Evolutionary conservation across 2,113 vertebrate genomes (phyloP).

Genomic region (Mastomys coucha): DNA sequence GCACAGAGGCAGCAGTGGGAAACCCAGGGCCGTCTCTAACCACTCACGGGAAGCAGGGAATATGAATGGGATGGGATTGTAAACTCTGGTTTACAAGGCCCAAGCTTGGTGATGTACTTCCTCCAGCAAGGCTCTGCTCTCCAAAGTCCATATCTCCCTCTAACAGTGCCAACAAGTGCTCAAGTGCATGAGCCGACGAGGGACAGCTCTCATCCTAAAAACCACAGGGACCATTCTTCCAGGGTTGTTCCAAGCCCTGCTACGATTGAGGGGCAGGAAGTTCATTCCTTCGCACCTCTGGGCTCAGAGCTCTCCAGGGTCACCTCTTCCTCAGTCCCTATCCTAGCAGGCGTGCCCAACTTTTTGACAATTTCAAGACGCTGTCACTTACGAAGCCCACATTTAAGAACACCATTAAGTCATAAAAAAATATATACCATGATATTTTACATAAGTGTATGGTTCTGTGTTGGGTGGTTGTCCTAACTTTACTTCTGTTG

Average conservation of each 20-base stretch:
- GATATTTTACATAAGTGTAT: not conserved
- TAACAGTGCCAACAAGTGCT: not conserved
- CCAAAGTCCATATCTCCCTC: not conserved
- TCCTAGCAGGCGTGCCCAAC: not conserved
- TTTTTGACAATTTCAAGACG: not conserved
- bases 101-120: not conserved
- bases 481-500: not conserved
- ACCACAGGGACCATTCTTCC: not conserved
- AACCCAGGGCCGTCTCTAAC: not conserved
- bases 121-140: not conserved
- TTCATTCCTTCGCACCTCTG: not conserved
- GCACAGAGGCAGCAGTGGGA: not conserved
- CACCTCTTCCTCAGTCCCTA: not conserved
- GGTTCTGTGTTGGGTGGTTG: not conserved
- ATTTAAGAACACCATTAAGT: not conserved
- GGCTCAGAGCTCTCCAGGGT: not conserved
- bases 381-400: not conserved
- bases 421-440: not conserved
- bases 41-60: not conserved
- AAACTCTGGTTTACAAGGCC: not conserved
- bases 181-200: not conserved
- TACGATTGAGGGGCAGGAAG: fast-evolving
- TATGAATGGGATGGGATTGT: too few relatives aligned
- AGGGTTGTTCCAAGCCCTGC: too few relatives aligned
- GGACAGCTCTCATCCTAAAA: not conserved